Percentiles rank a stretch among this genome's conserved stretches.
These are phyloP conservation scores for Scaptomyza caliginosa DNA, from an alignment of 2,888 invertebrate genomes.

Conservation along the genomic window DNA sequence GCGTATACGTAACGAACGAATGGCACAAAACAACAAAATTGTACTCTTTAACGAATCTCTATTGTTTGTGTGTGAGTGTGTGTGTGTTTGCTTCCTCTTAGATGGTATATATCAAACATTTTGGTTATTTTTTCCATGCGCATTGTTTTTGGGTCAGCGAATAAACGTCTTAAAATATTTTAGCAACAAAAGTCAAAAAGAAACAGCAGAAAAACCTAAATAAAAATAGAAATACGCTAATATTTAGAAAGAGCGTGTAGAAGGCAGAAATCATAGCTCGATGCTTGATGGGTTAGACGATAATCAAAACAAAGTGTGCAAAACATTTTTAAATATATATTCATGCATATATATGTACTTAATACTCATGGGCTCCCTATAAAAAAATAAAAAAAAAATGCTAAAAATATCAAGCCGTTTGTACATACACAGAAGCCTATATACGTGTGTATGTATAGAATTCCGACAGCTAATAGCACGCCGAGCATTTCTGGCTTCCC, in stretches of 20 bases:
- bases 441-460: neutral
- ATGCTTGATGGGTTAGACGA: slow-evolving; percentile 32
- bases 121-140: slow-evolving; percentile 66
- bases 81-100: slow-evolving; percentile 13
- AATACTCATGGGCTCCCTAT: slow-evolving; percentile 17
- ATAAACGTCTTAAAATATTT: slow-evolving; percentile 26
- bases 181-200: slow-evolving; percentile 17
- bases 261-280: slow-evolving; percentile 52
- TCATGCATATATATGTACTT: slow-evolving; percentile 23
- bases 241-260: slow-evolving; percentile 69
- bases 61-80: neutral
- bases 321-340: slow-evolving; percentile 42
- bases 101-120: slow-evolving; percentile 31
- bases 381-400: slow-evolving; percentile 19
- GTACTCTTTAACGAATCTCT: slow-evolving; percentile 3
- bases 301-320: slow-evolving; percentile 69
- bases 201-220: too few relatives aligned
- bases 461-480: slow-evolving; percentile 3
- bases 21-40: slow-evolving; percentile 37
- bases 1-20: slow-evolving; percentile 70
- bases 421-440: neutral
- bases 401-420: slow-evolving; percentile 35
- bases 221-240: slow-evolving; percentile 20
- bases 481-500: slow-evolving; percentile 36
- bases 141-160: slow-evolving; percentile 58